Base-by-base conservation (phyloP, 1,140 invertebrate species). In the Rhyzopertha dominica region DNA sequence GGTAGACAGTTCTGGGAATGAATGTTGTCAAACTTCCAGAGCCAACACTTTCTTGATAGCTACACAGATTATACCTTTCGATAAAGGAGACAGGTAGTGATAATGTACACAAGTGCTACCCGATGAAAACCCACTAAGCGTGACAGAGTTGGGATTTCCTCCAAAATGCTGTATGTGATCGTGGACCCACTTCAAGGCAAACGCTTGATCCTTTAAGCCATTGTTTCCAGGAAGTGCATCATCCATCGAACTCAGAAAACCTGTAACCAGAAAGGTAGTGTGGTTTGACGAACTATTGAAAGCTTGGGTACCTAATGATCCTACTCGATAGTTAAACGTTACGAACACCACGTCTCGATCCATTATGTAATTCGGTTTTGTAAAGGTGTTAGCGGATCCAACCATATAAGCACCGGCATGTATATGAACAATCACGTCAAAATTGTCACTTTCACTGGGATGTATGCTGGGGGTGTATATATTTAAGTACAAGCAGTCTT, bases 311-410 rank as follows among this genome's bases (percentile, higher is more conserved):
- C 74, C 77, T 20, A 80, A 48, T 1, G 74, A 69, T 16, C 77
- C 77, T 17, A 81, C 49, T n/a, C 80, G 59, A 58, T 80, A 82
- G 56, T 78, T 79, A 1, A 81, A 59, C 4, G 72, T 78, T 0
- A 80, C 79, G 17, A 76, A 61, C 2, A 81, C 72, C 9, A 80
- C 56, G 43, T 78, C 70, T 23, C 71, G 43, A 10, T 69, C 74
- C 68, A 84, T 72, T 0, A 82, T 38, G 46, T 72, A 65, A 4
- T 66, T 56, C 0, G 77, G 69, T 1, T 68, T 69, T 50, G 76
- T 75, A 0, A 65, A 16, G 5, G 58, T 61, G 0, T 72, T 68
- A 1, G 66, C 61, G 3, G 63, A 60, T 8, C 78, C 79, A 36
- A 68, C 74, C 63, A 74, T 73, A 53, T 73, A 77, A 5, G 70